Conservation (phyloP, 2,797 vertebrate genomes). For the Rhinatrema bivittatum region DNA sequence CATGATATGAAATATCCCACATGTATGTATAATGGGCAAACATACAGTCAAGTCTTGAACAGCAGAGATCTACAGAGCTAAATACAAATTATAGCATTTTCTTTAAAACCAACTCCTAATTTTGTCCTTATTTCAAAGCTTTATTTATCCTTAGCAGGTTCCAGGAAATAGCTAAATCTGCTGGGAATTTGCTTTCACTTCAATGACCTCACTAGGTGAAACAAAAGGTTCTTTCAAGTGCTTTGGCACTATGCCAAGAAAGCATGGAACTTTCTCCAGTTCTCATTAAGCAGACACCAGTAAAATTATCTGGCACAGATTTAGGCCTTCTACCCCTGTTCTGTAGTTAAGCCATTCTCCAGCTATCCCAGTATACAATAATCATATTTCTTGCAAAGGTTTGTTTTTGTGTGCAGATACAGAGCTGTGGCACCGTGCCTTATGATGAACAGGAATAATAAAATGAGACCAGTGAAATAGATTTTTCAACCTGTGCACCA, state of each 20-base stretch:
- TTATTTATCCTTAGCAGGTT: constrained; percentile 29
- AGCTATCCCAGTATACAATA: not conserved
- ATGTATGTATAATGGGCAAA: too few relatives aligned
- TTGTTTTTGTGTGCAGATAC: not conserved
- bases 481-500: too few relatives aligned
- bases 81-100: too few relatives aligned
- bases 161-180: constrained; percentile 40
- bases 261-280: not conserved
- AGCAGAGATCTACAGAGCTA: too few relatives aligned
- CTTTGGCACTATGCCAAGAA: constrained; percentile 16
- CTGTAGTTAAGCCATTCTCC: not conserved
- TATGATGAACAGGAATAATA: not conserved
- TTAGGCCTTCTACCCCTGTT: constrained; percentile 4
- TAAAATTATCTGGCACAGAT: constrained; percentile 6
- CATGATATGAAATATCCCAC: too few relatives aligned
- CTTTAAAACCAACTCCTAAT: constrained; percentile 21
- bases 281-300: constrained; percentile 1
- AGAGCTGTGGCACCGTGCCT: not conserved
- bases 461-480: too few relatives aligned
- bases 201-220: constrained; percentile 32
- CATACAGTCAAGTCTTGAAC: too few relatives aligned
- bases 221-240: constrained; percentile 48
- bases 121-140: constrained; percentile 29
- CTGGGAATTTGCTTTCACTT: constrained; percentile 34
- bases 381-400: constrained; percentile 1